phyloP scores from a whole-genome alignment of 1,140 invertebrate genomes.

The Drosophila quadrilineata region DNA sequence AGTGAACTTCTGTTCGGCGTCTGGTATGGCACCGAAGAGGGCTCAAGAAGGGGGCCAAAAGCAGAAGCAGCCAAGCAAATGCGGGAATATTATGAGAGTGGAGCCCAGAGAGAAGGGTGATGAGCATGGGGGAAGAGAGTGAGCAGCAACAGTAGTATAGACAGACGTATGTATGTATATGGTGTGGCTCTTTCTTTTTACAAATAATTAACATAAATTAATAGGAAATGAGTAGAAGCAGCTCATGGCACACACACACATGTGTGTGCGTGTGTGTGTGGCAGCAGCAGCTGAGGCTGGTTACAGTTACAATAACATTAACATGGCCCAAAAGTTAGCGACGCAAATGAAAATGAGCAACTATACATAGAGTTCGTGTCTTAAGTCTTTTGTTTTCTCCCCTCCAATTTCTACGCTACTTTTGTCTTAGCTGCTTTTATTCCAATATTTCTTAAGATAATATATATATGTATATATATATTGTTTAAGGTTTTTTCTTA shows the following conservation, averaged over 20 bases:
- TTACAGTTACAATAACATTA: constrained; percentile 53
- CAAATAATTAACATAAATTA: constrained; percentile 78
- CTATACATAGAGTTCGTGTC: constrained; percentile 47
- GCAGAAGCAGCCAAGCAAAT: constrained; percentile 20
- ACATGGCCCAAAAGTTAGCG: constrained; percentile 16
- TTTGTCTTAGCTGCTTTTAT: background rate
- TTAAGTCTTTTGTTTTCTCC: constrained; percentile 61
- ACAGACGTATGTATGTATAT: too few species aligned
- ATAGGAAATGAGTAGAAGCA: constrained; percentile 72
- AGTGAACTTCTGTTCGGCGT: constrained; percentile 61
- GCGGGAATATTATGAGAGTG: background rate
- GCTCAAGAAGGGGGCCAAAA: constrained; percentile 3
- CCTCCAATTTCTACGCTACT: background rate
- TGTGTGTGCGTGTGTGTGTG: too few species aligned
- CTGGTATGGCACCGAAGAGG: constrained; percentile 24
- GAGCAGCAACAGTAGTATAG: background rate
- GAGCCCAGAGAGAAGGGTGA: background rate
- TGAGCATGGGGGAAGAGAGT: background rate
- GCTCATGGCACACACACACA: constrained; percentile 31
- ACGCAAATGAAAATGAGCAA: constrained; percentile 21
- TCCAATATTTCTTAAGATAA: background rate
- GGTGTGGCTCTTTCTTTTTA: constrained; percentile 69
- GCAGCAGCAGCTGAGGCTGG: constrained; percentile 9
- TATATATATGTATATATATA: background rate
- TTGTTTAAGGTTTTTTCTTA: background rate